These are phyloP conservation scores for Oxycera nigricornis DNA, from an alignment of 2,888 invertebrate genomes.

Conservation along the genomic window DNA sequence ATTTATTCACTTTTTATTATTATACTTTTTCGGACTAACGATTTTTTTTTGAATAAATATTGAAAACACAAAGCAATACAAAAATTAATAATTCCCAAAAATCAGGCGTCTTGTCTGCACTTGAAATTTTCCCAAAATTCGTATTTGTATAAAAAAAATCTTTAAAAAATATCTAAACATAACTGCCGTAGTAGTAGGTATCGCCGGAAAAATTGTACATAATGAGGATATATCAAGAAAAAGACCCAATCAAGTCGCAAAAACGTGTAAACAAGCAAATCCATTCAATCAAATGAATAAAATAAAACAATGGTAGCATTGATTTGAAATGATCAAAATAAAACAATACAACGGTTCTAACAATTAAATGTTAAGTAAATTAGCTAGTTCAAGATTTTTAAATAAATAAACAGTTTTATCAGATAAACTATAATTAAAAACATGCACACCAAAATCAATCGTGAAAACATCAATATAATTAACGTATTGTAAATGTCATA, in stretches of 20 bases:
- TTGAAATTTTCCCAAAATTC: no score
- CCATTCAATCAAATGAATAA: background rate
- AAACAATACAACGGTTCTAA: conserved; percentile 15
- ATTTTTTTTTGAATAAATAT: no score
- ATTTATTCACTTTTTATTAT: no score
- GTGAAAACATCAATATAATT: background rate
- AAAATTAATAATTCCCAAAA: no score
- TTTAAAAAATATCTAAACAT: background rate
- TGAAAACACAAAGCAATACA: no score
- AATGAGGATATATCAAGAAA: background rate
- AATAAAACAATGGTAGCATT: background rate
- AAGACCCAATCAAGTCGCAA: no score
- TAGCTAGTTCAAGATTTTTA: conserved; percentile 35
- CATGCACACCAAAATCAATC: background rate
- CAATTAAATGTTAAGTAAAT: conserved; percentile 3
- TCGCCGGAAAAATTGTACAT: background rate
- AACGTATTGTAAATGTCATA: no score
- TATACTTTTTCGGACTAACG: no score
- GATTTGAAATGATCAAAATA: background rate
- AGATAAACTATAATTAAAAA: background rate
- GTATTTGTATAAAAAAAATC: background rate
- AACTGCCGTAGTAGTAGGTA: no score
- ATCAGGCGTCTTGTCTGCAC: no score
- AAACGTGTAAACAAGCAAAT: conserved; percentile 30
- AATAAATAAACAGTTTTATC: background rate